phyloP scores from a whole-genome alignment of 2,888 invertebrate genomes.

The Plutella xylostella region DNA sequence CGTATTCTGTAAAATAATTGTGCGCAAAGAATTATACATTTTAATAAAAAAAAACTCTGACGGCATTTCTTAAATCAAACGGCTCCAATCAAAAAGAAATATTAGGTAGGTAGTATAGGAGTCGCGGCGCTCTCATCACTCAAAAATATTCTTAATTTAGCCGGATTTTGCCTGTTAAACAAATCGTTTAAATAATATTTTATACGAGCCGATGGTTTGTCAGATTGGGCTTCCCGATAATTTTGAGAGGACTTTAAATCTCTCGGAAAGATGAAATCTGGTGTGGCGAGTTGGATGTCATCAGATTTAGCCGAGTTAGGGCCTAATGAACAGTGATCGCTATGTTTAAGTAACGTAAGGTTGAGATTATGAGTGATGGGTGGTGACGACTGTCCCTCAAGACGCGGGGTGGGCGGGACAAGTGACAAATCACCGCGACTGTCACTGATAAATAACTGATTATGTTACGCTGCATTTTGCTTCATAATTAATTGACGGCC shows the following conservation, averaged over 20 bases:
- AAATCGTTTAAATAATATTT: constrained; percentile 1
- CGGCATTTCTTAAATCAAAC: no score
- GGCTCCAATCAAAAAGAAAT: not conserved
- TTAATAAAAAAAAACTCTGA: no score
- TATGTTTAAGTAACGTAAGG: constrained; percentile 25
- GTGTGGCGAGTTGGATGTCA: constrained; percentile 55
- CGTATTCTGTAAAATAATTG: no score
- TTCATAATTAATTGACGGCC: constrained; percentile 55
- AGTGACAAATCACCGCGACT: constrained; percentile 63
- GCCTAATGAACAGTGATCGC: constrained; percentile 34
- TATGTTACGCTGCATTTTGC: constrained; percentile 61
- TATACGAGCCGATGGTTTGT: not conserved
- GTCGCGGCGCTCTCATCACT: not conserved
- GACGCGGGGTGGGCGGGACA: constrained; percentile 56
- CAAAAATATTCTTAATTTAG: constrained; percentile 1
- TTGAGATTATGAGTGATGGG: constrained; percentile 29
- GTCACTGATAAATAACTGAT: constrained; percentile 67
- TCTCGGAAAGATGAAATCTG: constrained; percentile 54
- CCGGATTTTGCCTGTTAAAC: not conserved
- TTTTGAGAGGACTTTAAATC: constrained; percentile 2
- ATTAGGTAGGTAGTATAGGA: not conserved
- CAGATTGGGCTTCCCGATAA: constrained; percentile 6
- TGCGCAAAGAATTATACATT: no score
- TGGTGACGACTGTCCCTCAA: constrained; percentile 48
- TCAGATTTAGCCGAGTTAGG: constrained; percentile 37